Base-by-base conservation (phyloP, 2,888 invertebrate genomes). In the Ophraella communa region DNA sequence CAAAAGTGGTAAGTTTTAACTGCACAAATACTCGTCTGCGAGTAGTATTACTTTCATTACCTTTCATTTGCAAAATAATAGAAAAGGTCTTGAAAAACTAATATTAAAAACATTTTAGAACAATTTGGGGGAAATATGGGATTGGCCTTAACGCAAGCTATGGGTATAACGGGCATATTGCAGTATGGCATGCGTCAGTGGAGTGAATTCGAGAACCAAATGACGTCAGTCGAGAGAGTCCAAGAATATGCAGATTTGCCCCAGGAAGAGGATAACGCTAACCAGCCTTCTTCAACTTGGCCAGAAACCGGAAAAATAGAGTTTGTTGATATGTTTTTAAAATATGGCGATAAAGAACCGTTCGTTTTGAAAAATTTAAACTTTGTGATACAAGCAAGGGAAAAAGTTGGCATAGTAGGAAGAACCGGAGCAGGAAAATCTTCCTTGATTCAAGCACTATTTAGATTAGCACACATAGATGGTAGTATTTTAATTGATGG, bases 191-290 rank as follows among this genome's bases (percentile, higher is more conserved):
- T 96, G 89, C 71, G 81, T n/a, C 82, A 82, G 66, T 81, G 80
- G 78, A 79, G 78, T 45, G 81, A 82, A 70, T 62, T 82, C 54
- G 82, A 81, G 79, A 95, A 94, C 77, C 91, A 90, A 73, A 93
- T 94, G 93, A 94, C 93, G 3, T 91, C 93, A 10, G 96, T 98
- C 0, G 97, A 98, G 82, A 87, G 96, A 81, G 87, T 92, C 14
- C 74, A 93, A 7, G 95, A 95, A 76, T 96, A 95, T 77, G 88
- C 89, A 0, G 86, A 88, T 42, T 79, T 95, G 2, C 87, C 88
- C 0, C 73, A 87, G 0, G 92, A 92, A 71, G 20, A 47, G 7
- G 72, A 74, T 14, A 49, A 63, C 10, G 55, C 64, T 23, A 53
- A 59, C n/a, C n/a, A 62, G 68, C 14, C 68, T 71, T 5, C 90